These are phyloP conservation scores for Meganola albula DNA, from an alignment of 2,888 invertebrate genomes.

Conservation along the genomic window DNA sequence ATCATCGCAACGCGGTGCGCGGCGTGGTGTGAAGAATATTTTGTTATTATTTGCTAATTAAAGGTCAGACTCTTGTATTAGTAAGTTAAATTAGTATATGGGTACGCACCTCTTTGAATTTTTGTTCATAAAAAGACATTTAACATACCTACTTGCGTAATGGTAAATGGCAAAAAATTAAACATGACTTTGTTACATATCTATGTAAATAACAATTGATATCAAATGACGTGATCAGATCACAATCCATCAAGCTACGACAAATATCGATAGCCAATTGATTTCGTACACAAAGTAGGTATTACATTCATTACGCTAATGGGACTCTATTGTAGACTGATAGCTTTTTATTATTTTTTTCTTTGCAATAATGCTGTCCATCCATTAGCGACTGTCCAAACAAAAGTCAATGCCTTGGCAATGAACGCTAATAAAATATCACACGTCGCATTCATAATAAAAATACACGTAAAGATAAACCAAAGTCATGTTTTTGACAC, in stretches of 20 bases:
- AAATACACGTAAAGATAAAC: no score
- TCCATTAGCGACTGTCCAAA: slow-evolving; percentile 50
- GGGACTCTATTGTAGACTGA: slow-evolving; percentile 43
- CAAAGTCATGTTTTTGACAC: slow-evolving; percentile 16
- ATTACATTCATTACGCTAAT: slow-evolving; percentile 52
- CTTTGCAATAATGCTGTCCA: slow-evolving; percentile 27
- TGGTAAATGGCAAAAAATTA: no score
- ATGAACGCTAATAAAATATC: slow-evolving; percentile 37
- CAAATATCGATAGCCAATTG: slow-evolving; percentile 40
- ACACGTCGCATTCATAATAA: slow-evolving; percentile 8
- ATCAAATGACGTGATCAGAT: slow-evolving; percentile 18
- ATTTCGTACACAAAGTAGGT: slow-evolving; percentile 39
- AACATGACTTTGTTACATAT: no score
- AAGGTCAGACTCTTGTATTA: no score
- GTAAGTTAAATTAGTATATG: no score
- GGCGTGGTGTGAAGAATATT: no score
- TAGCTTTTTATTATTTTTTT: slow-evolving; percentile 32
- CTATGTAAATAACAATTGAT: no score
- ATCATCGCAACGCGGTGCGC: no score
- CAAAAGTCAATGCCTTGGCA: slow-evolving; percentile 43
- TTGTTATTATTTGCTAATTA: no score
- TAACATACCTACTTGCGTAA: no score
- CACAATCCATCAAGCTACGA: slow-evolving; percentile 39
- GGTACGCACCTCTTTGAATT: no score
- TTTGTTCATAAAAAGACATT: no score